Evolutionary conservation across 2,888 invertebrate species (phyloP), one percentile per base, ranked within the genome.

Genomic region (Eulithis testata): DNA sequence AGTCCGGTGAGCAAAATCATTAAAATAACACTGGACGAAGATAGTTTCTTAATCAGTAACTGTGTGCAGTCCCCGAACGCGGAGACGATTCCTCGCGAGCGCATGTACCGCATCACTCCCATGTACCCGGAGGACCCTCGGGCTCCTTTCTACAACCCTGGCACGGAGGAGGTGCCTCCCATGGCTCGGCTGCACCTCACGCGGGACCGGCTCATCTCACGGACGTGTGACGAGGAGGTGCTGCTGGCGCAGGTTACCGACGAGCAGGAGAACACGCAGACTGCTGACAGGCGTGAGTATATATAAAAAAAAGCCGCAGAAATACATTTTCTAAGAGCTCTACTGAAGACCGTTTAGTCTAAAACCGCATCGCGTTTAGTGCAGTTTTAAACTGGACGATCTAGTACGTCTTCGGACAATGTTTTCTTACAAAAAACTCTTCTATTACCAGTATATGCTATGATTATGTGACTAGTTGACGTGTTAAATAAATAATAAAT

Each of bases 51-150:
- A 31, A 31, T 31, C 2, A 31, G 0, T 4, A 4, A 4, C 31
- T 31, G 31, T 6, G 8, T 49, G 4, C 79, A 97, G 97, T 97
- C 97, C 0, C 96, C 96, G 0, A 97, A 97, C 84, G 84, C 95
- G 0, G 97, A 97, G 78, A 96, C 96, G 0, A 90, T 93, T 8
- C 97, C 97, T 0, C 95, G 96, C 65, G 97, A 98, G 85, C 94
- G 95, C 73, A 99, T 99, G 94, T 96, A 95, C 78, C 95, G 95
- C 66, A 99, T 99, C 77, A 99, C 99, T 0, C 96, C 97, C 2
- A 96, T 95, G 87, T 97, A 96, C 86, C 99, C 99, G 0, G 97
- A 97, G 87, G 97, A 99, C 91, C 96, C 97, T 0, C 94, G 96
- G 67, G 97, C 98, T 0, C 99, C 99, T 0, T 99, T 99, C 89